A percentile compares a stretch with the other conserved stretches of the same genome.
These are phyloP conservation scores for Halichoeres trimaculatus DNA, from an alignment of 2,113 vertebrate species.

Conservation along the genomic window DNA sequence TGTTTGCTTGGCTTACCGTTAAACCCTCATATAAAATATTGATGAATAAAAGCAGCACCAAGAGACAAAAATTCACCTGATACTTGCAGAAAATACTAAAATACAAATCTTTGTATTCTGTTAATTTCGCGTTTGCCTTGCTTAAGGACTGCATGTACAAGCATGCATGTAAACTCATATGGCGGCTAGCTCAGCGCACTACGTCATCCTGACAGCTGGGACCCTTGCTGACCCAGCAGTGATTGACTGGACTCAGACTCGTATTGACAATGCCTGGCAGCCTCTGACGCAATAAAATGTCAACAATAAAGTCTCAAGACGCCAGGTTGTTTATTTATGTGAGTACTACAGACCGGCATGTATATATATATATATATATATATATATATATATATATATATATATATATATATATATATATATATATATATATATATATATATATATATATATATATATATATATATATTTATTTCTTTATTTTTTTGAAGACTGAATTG, in stretches of 20 bases:
- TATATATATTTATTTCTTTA: no score
- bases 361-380: no score
- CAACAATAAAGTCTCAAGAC: background rate
- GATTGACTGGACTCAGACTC: slow-evolving; percentile 48
- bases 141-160: slow-evolving; percentile 54
- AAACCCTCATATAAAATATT: background rate
- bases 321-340: background rate
- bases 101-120: background rate
- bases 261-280: slow-evolving; percentile 19
- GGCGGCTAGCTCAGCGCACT: slow-evolving; percentile 32
- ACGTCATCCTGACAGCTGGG: slow-evolving; percentile 70
- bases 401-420: no score
- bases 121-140: background rate
- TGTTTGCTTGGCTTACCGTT: background rate
- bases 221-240: slow-evolving; percentile 68
- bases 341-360: background rate
- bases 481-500: background rate
- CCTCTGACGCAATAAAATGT: slow-evolving; percentile 33
- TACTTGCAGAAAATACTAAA: fast-evolving
- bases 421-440: no score
- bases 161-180: slow-evolving; percentile 45
- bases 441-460: no score
- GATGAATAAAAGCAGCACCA: background rate
- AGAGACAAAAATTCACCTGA: fast-evolving
- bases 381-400: no score